A percentile compares a stretch with the other conserved stretches of the same genome.
These are phyloP conservation scores for Diadegma fenestrale DNA, from an alignment of 2,888 invertebrate species.

Conservation along the genomic window DNA sequence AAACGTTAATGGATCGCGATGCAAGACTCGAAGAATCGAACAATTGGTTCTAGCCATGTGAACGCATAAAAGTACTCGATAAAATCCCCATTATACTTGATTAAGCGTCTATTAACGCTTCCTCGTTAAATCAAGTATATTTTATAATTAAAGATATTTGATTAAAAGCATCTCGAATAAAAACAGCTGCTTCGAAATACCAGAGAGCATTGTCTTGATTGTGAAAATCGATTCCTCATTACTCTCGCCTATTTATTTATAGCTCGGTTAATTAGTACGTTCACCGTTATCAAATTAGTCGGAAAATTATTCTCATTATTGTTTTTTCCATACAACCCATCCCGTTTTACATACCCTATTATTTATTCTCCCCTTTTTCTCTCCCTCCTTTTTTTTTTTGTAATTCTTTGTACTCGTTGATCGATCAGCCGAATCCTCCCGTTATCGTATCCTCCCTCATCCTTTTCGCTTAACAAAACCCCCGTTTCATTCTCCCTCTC, in stretches of 20 bases:
- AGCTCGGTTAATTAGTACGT: neutral
- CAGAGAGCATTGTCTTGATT: neutral
- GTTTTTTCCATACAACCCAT: neutral
- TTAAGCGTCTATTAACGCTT: conserved; percentile 8
- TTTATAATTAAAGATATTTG: conserved; percentile 2
- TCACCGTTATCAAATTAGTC: conserved; percentile 24
- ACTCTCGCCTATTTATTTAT: neutral
- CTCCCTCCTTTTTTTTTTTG: conserved; percentile 25
- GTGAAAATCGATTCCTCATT: neutral
- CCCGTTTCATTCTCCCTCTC: conserved; percentile 24
- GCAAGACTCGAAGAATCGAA: conserved; percentile 1
- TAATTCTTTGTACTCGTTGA: conserved; percentile 17
- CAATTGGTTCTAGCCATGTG: neutral
- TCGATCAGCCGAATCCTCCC: conserved; percentile 47
- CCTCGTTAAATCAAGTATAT: conserved; percentile 4
- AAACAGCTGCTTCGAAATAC: neutral
- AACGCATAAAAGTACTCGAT: neutral
- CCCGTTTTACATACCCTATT: conserved; percentile 33
- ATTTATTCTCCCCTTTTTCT: conserved; percentile 17
- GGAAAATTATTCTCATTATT: conserved; percentile 39
- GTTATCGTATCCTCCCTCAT: conserved; percentile 12
- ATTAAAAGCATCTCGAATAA: neutral
- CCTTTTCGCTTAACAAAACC: conserved; percentile 25
- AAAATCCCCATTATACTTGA: neutral
- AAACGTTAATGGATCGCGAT: conserved; percentile 33